Conservation (phyloP, 2,113 vertebrate genomes). For the Corapipo altera region DNA sequence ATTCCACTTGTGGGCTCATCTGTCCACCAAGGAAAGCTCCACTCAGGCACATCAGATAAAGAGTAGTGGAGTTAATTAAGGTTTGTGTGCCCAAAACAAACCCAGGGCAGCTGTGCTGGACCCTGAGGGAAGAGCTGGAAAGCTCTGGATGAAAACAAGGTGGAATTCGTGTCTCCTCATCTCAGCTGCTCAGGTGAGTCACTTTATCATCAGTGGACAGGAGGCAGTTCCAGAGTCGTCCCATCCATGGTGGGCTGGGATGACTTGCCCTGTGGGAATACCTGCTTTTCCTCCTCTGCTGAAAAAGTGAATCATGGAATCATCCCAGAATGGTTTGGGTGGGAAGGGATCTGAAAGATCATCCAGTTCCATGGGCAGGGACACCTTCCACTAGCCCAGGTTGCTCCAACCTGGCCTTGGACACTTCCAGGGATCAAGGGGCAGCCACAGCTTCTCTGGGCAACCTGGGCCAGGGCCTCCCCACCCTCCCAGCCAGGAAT, state of each 20-base stretch:
- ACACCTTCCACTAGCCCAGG: accelerated
- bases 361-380: not conserved
- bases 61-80: not conserved
- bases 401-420: not conserved
- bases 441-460: not conserved
- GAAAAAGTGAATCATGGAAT: not conserved
- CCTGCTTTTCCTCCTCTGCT: not conserved
- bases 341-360: not conserved
- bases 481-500: not conserved
- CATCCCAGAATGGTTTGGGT: not conserved
- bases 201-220: not conserved
- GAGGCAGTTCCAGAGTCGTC: not conserved
- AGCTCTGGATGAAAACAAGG: not conserved
- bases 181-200: not conserved
- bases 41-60: not conserved
- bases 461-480: not conserved
- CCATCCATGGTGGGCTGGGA: not conserved
- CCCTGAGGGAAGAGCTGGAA: not conserved
- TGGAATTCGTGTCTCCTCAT: not conserved
- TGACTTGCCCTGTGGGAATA: not conserved
- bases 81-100: not conserved
- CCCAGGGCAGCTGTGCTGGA: not conserved
- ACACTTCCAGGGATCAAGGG: not conserved
- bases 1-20: not conserved
- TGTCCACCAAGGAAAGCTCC: not conserved